A percentile compares a stretch with the other conserved stretches of the same genome.
These are phyloP conservation scores for Montipora capricornis DNA, from an alignment of 64 coral and sea anemone species.

Conservation along the genomic window DNA sequence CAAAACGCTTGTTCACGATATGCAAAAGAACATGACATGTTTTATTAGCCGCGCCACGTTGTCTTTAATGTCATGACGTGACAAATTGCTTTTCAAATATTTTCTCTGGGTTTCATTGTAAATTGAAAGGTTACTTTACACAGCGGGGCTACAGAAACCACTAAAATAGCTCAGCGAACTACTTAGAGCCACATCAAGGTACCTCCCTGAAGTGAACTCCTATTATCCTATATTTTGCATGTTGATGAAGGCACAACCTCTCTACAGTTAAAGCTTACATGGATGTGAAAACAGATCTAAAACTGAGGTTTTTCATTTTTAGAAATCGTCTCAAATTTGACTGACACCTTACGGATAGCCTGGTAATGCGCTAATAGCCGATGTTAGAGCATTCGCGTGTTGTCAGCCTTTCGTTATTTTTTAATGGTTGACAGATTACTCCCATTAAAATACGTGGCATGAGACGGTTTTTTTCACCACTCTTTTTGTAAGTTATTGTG, in stretches of 20 bases:
- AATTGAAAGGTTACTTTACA: not conserved
- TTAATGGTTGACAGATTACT: not conserved
- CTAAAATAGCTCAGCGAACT: not conserved
- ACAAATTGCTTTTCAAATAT: constrained; percentile 34
- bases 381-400: too few species aligned
- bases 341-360: not conserved
- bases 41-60: constrained; percentile 27
- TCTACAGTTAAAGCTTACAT: not conserved
- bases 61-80: constrained; percentile 6
- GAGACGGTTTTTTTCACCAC: not conserved
- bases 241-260: not conserved
- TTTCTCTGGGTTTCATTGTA: not conserved
- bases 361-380: not conserved
- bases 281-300: not conserved
- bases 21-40: constrained; percentile 13
- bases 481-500: not conserved
- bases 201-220: not conserved
- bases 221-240: not conserved
- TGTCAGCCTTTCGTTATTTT: not conserved
- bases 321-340: not conserved
- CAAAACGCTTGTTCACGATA: not conserved
- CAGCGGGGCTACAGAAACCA: not conserved
- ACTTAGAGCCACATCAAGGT: not conserved
- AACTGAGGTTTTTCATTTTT: not conserved
- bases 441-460: not conserved